Base-by-base conservation (phyloP, 2,888 invertebrate genomes). In the Apodemia zela region DNA sequence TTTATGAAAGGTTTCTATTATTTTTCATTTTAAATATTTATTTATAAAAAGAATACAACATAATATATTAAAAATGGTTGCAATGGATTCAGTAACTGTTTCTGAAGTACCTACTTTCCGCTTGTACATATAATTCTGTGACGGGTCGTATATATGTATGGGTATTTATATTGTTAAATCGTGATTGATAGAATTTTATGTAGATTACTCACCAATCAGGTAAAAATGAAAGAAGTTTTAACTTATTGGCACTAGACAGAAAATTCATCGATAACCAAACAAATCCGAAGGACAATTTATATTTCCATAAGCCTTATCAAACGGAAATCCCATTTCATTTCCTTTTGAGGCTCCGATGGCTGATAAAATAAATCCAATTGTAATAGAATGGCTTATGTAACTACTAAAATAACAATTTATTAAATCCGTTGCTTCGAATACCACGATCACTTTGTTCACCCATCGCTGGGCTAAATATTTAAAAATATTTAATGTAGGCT, bases 211-310 rank as follows among this genome's bases (percentile, higher is more conserved):
- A 5, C 5, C 5, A n/a, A n/a, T 0, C 42, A 1, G 2, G 15
- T n/a, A 42, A 15, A 42, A 42, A 5, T 42, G 5, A 25, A 6
- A 54, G 25, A 13, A 13, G 18, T 3, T 15, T 13, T 13, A 10
- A 21, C 51, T 25, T 13, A 51, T 51, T 25, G 17, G 1, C 6
- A 6, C 15, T 42, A 25, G 13, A 54, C 21, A 25, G 54, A 21
- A 54, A 21, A 21, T 54, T 21, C 15, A 54, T 54, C 54, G 54
- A 54, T 54, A 54, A 25, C 25, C 54, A 54, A 54, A 54, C 54
- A 54, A 54, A 54, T 54, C 54, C 54, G 54, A 54, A 54, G 54
- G 54, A 54, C 54, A 54, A 54, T 54, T 54, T 54, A 54, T 54
- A 54, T 54, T 54, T 54, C 54, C 54, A 54, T 54, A 54, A 54